A percentile compares a stretch with the other conserved stretches of the same genome.
Evolutionary conservation across 2,888 invertebrate genomes (phyloP).

Genomic region (Ophonus ardosiacus): DNA sequence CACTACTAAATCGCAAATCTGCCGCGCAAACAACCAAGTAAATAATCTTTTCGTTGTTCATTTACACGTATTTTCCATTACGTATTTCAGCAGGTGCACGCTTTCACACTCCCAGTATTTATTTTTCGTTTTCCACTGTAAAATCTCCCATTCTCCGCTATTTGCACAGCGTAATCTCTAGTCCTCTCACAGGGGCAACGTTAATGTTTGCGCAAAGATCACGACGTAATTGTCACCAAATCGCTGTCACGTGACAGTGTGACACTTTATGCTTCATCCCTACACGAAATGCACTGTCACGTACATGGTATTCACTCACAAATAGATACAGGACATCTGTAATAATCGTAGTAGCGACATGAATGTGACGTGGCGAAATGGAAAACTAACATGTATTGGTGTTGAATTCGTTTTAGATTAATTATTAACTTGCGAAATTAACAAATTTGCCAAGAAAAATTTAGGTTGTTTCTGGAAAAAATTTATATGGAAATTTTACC

Average conservation of each 20-base stretch:
- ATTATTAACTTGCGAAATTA: too few relatives aligned
- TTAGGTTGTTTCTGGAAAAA: too few relatives aligned
- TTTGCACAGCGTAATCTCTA: constrained; percentile 32
- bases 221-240: constrained; percentile 42
- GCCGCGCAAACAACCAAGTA: neutral
- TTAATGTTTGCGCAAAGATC: constrained; percentile 33
- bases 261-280: constrained; percentile 22
- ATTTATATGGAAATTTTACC: too few relatives aligned
- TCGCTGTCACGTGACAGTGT: constrained; percentile 38
- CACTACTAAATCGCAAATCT: neutral
- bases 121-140: neutral
- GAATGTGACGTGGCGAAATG: neutral
- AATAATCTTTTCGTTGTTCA: neutral
- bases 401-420: too few relatives aligned
- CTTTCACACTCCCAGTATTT: constrained; percentile 1
- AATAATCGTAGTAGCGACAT: neutral
- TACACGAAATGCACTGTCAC: constrained; percentile 24
- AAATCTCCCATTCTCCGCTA: constrained; percentile 7
- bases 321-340: constrained; percentile 14
- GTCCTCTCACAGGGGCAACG: neutral
- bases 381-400: neutral
- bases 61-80: neutral
- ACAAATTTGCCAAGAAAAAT: too few relatives aligned
- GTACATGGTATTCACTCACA: constrained; percentile 31
- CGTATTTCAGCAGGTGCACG: constrained; percentile 1